Conservation (phyloP, 2,113 vertebrate genomes). For the Struthidea cinerea region DNA sequence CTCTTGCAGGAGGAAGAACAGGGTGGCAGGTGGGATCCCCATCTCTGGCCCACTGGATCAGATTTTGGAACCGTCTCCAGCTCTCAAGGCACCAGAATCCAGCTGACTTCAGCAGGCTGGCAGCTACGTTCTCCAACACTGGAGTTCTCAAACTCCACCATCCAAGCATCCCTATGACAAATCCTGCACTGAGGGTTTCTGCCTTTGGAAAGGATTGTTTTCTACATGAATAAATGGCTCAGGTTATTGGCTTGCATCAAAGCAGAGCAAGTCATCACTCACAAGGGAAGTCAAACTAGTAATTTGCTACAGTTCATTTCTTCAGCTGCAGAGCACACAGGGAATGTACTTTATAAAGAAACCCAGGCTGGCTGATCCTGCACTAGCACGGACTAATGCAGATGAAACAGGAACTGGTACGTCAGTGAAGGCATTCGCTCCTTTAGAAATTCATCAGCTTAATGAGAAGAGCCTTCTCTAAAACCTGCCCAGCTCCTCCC, state of each 20-base stretch:
- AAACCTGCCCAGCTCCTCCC: background rate
- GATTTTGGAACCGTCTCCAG: accelerated
- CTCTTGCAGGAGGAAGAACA: accelerated
- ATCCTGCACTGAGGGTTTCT: background rate
- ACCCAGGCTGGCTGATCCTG: background rate
- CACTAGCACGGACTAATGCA: background rate
- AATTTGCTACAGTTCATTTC: background rate
- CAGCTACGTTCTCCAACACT: accelerated
- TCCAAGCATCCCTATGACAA: accelerated
- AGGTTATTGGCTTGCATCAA: background rate
- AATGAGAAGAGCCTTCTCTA: background rate
- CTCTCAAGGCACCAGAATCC: background rate
- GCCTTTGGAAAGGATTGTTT: background rate
- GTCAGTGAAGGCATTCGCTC: background rate
- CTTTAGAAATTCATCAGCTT: background rate
- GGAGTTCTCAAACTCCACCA: background rate
- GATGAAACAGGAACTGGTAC: background rate
- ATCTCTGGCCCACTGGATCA: accelerated
- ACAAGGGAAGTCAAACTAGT: background rate
- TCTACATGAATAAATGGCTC: background rate
- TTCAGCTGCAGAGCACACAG: background rate
- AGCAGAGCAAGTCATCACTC: background rate
- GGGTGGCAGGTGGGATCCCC: background rate
- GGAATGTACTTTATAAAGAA: background rate
- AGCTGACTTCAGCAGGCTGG: background rate